Percentiles rank a stretch among this genome's conserved stretches.
These are phyloP conservation scores for Callorhinus ursinus DNA, from an alignment of 2,113 vertebrate genomes.

Conservation along the genomic window DNA sequence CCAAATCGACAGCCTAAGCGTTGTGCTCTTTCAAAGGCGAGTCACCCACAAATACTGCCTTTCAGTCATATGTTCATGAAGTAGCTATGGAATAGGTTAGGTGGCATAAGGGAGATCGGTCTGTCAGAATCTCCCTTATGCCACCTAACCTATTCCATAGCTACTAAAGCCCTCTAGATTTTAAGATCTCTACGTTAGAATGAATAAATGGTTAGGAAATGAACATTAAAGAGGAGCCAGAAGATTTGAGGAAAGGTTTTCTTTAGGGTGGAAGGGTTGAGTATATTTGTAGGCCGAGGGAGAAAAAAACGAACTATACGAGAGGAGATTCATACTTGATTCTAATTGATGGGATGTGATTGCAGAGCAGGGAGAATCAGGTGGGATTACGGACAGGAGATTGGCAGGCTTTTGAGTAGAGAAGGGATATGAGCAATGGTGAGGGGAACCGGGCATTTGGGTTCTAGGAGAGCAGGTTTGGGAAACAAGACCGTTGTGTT, in stretches of 20 bases:
- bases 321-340: background rate
- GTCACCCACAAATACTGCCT: background rate
- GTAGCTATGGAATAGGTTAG: background rate
- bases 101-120: background rate
- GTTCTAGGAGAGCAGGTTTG: background rate
- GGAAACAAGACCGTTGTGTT: background rate
- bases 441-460: background rate
- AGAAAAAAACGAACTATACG: too few relatives aligned
- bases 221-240: background rate
- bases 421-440: fast-evolving
- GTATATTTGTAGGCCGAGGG: background rate
- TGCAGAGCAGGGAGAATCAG: background rate
- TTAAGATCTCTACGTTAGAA: background rate
- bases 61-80: background rate
- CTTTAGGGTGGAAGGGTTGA: background rate
- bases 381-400: too few relatives aligned
- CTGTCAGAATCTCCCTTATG: too few relatives aligned
- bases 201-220: background rate
- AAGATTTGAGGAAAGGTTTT: background rate
- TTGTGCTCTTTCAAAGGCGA: background rate
- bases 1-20: background rate
- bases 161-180: background rate
- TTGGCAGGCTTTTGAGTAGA: background rate
- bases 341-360: background rate
- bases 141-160: too few relatives aligned